Evolutionary conservation across 2,797 vertebrate genomes (phyloP).

Genomic region (Enteromius fasciolatus): DNA sequence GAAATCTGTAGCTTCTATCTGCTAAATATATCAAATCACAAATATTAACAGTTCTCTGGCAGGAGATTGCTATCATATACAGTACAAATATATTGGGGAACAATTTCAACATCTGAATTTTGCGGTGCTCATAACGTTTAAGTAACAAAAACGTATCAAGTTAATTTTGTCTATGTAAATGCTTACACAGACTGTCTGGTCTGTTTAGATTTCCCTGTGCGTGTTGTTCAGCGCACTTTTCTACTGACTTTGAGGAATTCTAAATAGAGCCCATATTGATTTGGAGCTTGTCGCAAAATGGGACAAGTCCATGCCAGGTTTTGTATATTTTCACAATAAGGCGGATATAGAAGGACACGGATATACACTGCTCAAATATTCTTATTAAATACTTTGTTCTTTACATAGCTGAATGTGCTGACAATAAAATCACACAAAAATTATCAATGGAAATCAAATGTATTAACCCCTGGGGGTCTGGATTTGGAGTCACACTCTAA

Average conservation of each 20-base stretch:
- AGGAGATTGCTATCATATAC: not conserved
- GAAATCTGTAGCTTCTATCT: not conserved
- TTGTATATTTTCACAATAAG: too few species aligned
- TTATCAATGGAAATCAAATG: too few species aligned
- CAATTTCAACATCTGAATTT: conserved; percentile 9
- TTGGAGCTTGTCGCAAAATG: too few species aligned
- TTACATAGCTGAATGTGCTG: too few species aligned
- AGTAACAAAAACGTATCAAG: not conserved
- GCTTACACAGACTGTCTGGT: not conserved
- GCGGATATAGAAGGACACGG: too few species aligned
- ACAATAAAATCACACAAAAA: too few species aligned
- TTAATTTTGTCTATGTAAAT: not conserved
- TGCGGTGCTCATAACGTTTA: not conserved
- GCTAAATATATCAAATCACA: not conserved
- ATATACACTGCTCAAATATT: too few species aligned
- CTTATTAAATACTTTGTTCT: too few species aligned
- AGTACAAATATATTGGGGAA: not conserved
- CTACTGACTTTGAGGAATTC: conserved; percentile 6
- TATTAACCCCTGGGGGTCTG: too few species aligned
- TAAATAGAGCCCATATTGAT: conserved; percentile 9
- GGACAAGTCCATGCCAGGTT: too few species aligned
- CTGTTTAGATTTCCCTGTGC: not conserved
- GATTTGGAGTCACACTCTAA: too few species aligned
- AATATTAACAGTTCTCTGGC: not conserved
- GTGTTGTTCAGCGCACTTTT: not conserved